These are phyloP conservation scores for Alces alces DNA, from an alignment of 2,113 vertebrate species.

Conservation along the genomic window DNA sequence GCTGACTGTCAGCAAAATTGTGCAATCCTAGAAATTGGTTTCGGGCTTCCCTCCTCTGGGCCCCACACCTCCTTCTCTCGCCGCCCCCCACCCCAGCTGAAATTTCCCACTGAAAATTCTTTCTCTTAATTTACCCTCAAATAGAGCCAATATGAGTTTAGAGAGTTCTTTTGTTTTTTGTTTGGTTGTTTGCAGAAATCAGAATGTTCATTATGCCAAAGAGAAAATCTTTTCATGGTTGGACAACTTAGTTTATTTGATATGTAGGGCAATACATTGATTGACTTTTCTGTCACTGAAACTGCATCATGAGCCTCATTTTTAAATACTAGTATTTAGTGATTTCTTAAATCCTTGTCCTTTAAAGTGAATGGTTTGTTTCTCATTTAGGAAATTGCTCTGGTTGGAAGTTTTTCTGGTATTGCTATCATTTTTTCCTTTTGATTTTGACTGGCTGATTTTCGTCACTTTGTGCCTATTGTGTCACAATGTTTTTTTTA, in stretches of 20 bases:
- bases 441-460: background rate
- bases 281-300: background rate
- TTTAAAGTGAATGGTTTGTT: background rate
- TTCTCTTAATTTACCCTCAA: background rate
- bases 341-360: background rate
- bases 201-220: background rate
- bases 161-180: background rate
- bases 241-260: conserved; percentile 5
- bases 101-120: background rate
- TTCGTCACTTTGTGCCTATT: background rate
- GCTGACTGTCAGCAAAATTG: conserved; percentile 5
- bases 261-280: background rate
- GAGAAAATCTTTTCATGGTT: background rate
- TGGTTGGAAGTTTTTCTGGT: background rate
- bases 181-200: background rate
- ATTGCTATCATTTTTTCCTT: background rate
- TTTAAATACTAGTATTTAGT: conserved; percentile 11
- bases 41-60: background rate
- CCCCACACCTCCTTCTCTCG: background rate
- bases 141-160: background rate
- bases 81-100: background rate
- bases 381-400: background rate
- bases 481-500: background rate
- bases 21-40: background rate
- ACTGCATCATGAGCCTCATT: background rate